These are phyloP conservation scores for Holcopasites calliopsidis DNA, from an alignment of 1,140 invertebrate species.

Conservation along the genomic window DNA sequence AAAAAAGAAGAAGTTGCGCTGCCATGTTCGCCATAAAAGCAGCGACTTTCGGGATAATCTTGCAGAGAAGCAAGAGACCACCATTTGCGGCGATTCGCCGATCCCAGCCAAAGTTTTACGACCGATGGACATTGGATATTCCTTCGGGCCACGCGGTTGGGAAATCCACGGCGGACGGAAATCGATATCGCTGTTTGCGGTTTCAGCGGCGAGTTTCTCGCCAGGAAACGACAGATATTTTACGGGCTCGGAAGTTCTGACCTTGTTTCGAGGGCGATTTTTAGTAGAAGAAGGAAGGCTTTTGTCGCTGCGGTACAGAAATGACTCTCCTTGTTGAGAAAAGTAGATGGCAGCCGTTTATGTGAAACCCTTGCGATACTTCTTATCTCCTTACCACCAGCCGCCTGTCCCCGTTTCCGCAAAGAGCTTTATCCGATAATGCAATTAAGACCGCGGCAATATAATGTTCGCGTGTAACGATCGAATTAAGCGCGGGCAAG, in stretches of 20 bases:
- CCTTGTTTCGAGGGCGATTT: too few relatives aligned
- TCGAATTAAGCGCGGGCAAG: conserved; percentile 20
- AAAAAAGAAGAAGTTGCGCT: background rate
- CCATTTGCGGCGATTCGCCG: conserved; percentile 69
- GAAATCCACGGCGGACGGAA: conserved; percentile 59
- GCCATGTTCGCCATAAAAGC: conserved; percentile 36
- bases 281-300: background rate
- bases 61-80: conserved; percentile 49
- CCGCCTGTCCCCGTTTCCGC: conserved; percentile 26
- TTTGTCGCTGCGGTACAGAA: too few relatives aligned
- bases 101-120: conserved; percentile 68
- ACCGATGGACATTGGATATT: conserved; percentile 39
- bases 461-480: conserved; percentile 23
- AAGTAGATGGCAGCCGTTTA: background rate
- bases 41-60: conserved; percentile 55
- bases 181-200: conserved; percentile 51
- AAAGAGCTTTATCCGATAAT: conserved; percentile 22
- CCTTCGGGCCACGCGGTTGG: conserved; percentile 37
- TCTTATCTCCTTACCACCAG: background rate
- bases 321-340: background rate
- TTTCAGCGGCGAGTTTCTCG: conserved; percentile 19
- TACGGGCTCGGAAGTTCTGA: background rate
- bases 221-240: background rate
- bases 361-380: conserved; percentile 18
- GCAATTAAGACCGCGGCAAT: conserved; percentile 19